These are phyloP conservation scores for Aethes cnicana DNA, from an alignment of 2,888 invertebrate genomes.

Conservation along the genomic window DNA sequence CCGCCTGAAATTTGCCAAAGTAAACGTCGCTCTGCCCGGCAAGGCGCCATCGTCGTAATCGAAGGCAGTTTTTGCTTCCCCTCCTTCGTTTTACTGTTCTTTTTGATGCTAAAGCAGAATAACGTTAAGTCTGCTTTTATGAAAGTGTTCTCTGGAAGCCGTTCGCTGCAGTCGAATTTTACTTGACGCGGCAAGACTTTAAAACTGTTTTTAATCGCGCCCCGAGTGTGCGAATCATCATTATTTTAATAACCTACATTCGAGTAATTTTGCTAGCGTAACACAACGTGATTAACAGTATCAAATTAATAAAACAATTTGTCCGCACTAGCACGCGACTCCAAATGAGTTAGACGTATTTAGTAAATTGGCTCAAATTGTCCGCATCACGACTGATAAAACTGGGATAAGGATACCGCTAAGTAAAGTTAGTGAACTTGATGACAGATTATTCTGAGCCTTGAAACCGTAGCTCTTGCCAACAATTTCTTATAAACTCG, in stretches of 20 bases:
- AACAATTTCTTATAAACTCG: too few species aligned
- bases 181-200: background rate
- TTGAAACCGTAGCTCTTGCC: too few species aligned
- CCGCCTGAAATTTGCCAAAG: slow-evolving; percentile 44
- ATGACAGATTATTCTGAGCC: background rate
- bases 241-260: slow-evolving; percentile 22
- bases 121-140: slow-evolving; percentile 16
- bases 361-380: slow-evolving; percentile 30
- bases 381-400: too few species aligned
- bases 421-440: too few species aligned
- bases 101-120: slow-evolving; percentile 20
- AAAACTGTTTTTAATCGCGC: slow-evolving; percentile 5
- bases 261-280: slow-evolving; percentile 8
- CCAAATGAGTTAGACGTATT: slow-evolving; percentile 27
- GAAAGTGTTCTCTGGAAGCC: slow-evolving; percentile 3
- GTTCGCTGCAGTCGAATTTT: background rate
- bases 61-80: slow-evolving; percentile 22
- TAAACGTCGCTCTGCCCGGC: slow-evolving; percentile 19
- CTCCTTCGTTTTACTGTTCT: slow-evolving; percentile 20
- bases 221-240: background rate
- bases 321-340: slow-evolving; percentile 3
- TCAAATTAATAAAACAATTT: slow-evolving; percentile 28
- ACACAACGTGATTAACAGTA: slow-evolving; percentile 27
- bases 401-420: too few species aligned
- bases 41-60: slow-evolving; percentile 10